phyloP scores from a whole-genome alignment of 2,888 invertebrate species.

The Erebia aethiops region DNA sequence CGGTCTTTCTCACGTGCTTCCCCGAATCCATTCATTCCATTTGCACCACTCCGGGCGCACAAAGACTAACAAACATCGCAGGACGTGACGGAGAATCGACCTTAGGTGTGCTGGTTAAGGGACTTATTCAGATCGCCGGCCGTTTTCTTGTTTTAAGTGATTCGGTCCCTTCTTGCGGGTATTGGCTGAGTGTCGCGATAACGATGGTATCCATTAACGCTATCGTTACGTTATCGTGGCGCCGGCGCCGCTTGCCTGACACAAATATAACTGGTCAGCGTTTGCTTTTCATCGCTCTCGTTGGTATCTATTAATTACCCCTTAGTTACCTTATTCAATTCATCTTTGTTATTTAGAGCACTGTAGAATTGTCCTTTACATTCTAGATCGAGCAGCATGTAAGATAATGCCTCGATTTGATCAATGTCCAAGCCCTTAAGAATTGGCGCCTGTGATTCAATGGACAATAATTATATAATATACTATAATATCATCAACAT shows the following conservation, averaged over 20 bases:
- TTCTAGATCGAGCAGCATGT: background rate
- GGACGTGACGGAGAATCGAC: constrained; percentile 50
- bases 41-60: constrained; percentile 49
- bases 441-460: background rate
- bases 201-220: constrained; percentile 76
- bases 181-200: constrained; percentile 64
- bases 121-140: constrained; percentile 34
- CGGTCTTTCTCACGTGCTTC: constrained; percentile 69
- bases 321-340: constrained; percentile 38
- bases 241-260: constrained; percentile 68
- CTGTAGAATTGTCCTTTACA: background rate
- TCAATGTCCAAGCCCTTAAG: background rate
- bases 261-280: constrained; percentile 62
- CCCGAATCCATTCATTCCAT: constrained; percentile 75
- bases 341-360: constrained; percentile 8
- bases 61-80: constrained; percentile 39
- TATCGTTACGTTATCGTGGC: constrained; percentile 75
- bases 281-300: constrained; percentile 58
- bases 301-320: constrained; percentile 43
- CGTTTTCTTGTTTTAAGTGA: constrained; percentile 45
- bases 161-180: constrained; percentile 51
- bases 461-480: background rate
- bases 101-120: constrained; percentile 45
- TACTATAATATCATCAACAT: background rate
- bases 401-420: background rate